Evolutionary conservation across 2,113 vertebrate genomes (phyloP).

Genomic region (Esox niger): DNA sequence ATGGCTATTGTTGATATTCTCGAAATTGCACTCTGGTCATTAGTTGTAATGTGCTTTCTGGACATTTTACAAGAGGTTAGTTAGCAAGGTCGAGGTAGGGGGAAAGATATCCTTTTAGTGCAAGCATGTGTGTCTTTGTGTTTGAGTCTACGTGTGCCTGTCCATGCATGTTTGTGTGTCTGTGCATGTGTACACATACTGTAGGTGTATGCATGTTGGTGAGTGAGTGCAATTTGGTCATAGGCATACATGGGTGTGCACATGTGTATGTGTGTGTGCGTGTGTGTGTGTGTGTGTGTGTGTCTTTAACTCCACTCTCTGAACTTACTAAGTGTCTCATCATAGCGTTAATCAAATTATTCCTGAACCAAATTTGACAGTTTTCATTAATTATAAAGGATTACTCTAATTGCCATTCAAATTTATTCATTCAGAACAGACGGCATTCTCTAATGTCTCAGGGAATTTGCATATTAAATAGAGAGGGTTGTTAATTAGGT

Average conservation of each 20-base stretch:
- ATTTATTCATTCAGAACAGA: constrained; percentile 99
- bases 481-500: constrained; percentile 98
- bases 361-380: constrained; percentile 99
- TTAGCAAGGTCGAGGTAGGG: constrained; percentile 2
- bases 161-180: constrained; percentile 20
- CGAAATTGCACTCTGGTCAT: constrained; percentile 29
- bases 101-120: constrained; percentile 17
- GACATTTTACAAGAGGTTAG: constrained; percentile 23
- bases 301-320: constrained; percentile 73
- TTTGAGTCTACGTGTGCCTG: constrained; percentile 9
- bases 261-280: constrained; percentile 15
- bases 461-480: constrained; percentile 99
- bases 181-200: constrained; percentile 34
- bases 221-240: too few species aligned
- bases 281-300: constrained; percentile 14
- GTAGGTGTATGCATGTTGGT: too few species aligned
- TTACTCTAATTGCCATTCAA: constrained; percentile 99
- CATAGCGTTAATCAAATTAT: constrained; percentile 99
- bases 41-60: constrained; percentile 34
- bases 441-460: constrained; percentile 99
- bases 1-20: constrained; percentile 74
- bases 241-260: not conserved
- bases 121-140: not conserved
- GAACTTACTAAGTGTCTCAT: constrained; percentile 98
- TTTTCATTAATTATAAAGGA: constrained; percentile 99